A percentile compares a stretch with the other conserved stretches of the same genome.
Conservation (phyloP, 2,888 invertebrate species). For the Aproaerema taeniolella region DNA sequence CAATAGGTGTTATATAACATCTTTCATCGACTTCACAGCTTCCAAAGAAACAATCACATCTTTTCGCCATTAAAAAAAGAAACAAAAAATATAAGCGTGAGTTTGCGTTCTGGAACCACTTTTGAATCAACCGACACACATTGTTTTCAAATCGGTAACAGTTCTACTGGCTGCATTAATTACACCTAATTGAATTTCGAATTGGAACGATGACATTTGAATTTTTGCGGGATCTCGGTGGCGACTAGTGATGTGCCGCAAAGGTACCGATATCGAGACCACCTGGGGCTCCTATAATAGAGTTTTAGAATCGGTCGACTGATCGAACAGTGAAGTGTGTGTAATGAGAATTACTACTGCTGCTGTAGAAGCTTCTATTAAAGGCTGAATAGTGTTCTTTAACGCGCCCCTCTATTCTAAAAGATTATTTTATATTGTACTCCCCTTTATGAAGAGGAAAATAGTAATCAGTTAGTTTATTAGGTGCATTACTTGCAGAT, state of each 20-base stretch:
- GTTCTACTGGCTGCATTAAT: slow-evolving; percentile 71
- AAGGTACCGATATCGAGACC: slow-evolving; percentile 66
- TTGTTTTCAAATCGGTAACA: slow-evolving; percentile 70
- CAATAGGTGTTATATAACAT: too few species aligned
- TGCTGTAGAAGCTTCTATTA: slow-evolving; percentile 60
- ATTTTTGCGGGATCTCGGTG: slow-evolving; percentile 65
- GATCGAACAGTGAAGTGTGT: slow-evolving; percentile 70
- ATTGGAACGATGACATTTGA: slow-evolving; percentile 81
- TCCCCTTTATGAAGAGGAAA: slow-evolving; percentile 58
- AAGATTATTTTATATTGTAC: slow-evolving; percentile 65
- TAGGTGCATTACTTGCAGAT: slow-evolving; percentile 68
- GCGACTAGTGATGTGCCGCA: slow-evolving; percentile 65
- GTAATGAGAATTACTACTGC: slow-evolving; percentile 74
- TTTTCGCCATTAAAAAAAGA: slow-evolving; percentile 24
- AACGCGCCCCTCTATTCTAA: slow-evolving; percentile 57
- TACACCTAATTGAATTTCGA: slow-evolving; percentile 81
- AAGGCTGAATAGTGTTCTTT: slow-evolving; percentile 64
- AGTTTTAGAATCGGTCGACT: slow-evolving; percentile 62
- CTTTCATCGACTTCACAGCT: slow-evolving; percentile 38
- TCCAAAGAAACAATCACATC: slow-evolving; percentile 20
- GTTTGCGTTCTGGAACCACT: slow-evolving; percentile 47
- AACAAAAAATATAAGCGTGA: slow-evolving; percentile 42
- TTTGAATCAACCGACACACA: slow-evolving; percentile 42
- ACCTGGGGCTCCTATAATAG: slow-evolving; percentile 66
- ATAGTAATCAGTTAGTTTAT: slow-evolving; percentile 70